Evolutionary conservation across 2,113 vertebrate genomes (phyloP).

Genomic region (Mystacornis crossleyi): DNA sequence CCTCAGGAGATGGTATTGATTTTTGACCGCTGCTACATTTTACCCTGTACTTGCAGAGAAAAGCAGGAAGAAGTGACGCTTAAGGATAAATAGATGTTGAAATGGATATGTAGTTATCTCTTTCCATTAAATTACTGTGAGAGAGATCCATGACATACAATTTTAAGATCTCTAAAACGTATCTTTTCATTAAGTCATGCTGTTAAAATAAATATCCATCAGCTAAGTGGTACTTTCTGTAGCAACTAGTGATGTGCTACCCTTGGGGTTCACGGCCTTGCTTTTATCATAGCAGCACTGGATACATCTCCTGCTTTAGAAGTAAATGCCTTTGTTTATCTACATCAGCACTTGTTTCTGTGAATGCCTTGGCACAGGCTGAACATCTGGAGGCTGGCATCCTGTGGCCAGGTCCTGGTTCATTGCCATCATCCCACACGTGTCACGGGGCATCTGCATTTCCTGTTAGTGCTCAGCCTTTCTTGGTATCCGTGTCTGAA

Average conservation of each 20-base stretch:
- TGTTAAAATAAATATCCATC: conserved; percentile 11
- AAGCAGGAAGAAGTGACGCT: neutral
- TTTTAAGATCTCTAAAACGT: neutral
- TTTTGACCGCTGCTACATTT: neutral
- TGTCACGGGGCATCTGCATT: neutral
- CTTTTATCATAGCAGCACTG: neutral
- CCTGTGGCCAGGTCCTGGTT: neutral
- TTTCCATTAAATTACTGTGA: neutral
- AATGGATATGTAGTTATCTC: neutral
- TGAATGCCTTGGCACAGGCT: neutral
- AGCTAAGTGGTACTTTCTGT: neutral
- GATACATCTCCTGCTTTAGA: neutral
- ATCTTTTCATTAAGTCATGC: conserved; percentile 12
- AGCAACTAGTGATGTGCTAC: neutral
- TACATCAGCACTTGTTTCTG: neutral
- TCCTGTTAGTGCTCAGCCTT: neutral
- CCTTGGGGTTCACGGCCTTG: neutral
- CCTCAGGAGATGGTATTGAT: neutral
- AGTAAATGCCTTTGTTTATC: neutral
- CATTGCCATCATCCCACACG: neutral
- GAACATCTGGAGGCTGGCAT: neutral
- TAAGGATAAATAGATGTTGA: neutral
- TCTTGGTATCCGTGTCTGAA: neutral
- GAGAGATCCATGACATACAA: neutral
- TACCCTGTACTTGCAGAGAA: neutral